phyloP scores from a whole-genome alignment of 2,888 invertebrate species.

The Rhodophaea formosa region DNA sequence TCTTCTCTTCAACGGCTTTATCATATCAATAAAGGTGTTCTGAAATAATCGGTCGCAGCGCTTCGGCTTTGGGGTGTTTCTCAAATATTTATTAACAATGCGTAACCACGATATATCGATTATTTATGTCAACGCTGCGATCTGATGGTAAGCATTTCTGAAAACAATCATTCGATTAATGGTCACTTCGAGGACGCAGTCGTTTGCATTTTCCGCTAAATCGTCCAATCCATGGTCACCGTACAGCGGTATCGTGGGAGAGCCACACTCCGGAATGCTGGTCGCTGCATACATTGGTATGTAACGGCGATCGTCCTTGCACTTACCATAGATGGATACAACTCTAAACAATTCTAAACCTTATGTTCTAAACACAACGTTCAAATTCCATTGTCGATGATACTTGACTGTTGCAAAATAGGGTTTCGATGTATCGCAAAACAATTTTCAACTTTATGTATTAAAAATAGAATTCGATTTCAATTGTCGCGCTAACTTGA shows the following conservation, averaged over 20 bases:
- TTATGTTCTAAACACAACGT: background rate
- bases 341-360: background rate
- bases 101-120: too few relatives aligned
- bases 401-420: constrained; percentile 8
- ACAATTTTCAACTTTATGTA: background rate
- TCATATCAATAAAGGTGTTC: too few relatives aligned
- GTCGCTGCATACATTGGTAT: constrained; percentile 45
- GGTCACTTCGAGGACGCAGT: too few relatives aligned
- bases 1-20: too few relatives aligned
- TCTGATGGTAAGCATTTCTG: too few relatives aligned
- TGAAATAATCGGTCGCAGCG: too few relatives aligned
- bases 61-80: too few relatives aligned
- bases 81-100: too few relatives aligned
- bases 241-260: constrained; percentile 45
- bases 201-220: background rate
- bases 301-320: constrained; percentile 27
- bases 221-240: background rate
- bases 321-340: constrained; percentile 15
- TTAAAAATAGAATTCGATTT: too few relatives aligned
- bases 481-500: too few relatives aligned
- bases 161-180: too few relatives aligned
- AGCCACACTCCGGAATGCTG: constrained; percentile 54
- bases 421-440: background rate
- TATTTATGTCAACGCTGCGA: too few relatives aligned
- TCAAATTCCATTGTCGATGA: background rate